Base-by-base conservation (phyloP, 2,113 vertebrate genomes). In the Gallinago jamesoni region DNA sequence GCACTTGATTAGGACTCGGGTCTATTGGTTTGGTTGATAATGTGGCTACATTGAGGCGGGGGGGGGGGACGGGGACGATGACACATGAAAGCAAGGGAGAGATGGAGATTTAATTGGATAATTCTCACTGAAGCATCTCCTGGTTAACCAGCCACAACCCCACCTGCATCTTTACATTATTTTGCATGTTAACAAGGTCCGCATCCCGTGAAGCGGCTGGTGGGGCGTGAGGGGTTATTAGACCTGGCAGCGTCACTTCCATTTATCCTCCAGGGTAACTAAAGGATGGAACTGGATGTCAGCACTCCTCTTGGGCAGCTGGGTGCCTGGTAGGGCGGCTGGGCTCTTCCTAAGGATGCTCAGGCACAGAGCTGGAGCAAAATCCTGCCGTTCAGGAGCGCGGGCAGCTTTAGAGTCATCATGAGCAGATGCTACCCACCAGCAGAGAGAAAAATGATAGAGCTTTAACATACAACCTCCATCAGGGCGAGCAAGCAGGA, bases 121-220 rank as follows among this genome's bases (percentile, higher is more conserved):
- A 97, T 97, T 96, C 97, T 95, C 96, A 93, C 91, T 96, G 96
- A 95, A 97, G 95, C 97, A 94, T 96, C 94, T 75, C 90, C 85
- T 96, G 94, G 63, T 94, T 95, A 97, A 94, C 63, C 94, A 98
- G 95, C 60, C 97, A 95, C 95, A 97, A 85, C 94, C 87, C 94
- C 97, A 95, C 96, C 97, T 97, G 95, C 95, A 97, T 96, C 93
- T 95, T 79, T 47, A 87, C 93, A 80, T 97, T 94, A 90, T 94
- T 97, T 97, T 93, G 91, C 95, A 97, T 97, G 89, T 94, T 97
- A 96, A 97, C 95, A 93, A 88, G 93, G 93, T 18, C 94, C 91
- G 96, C 33, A 2, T 66, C 85, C 95, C 1, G 1, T 33, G 55
- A 66, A 84, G 95, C 0, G 39, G 70, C 86, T 78, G 90, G 75